Evolutionary conservation across 2,797 vertebrate genomes (phyloP), one percentile per base, ranked within the genome.

Genomic region (Gambusia yucatana): DNA sequence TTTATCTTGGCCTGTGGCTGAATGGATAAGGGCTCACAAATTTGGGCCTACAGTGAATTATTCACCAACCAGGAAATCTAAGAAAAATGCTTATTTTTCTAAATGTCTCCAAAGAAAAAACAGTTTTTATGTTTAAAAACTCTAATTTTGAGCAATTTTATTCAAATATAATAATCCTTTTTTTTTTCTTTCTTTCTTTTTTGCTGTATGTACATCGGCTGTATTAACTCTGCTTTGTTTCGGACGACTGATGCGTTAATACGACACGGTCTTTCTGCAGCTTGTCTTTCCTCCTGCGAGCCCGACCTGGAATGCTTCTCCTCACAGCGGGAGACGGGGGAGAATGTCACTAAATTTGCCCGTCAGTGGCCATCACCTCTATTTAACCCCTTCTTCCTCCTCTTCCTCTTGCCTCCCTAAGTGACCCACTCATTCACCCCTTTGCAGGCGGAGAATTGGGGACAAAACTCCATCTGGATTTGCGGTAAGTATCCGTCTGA

Each of bases 281-380:
- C 73, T 82, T 80, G 48, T 72, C 84, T 87, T 89, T 59, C 74
- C 84, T 80, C 81, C 76, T 48, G 33, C 77, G 69, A 80, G 48
- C 65, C 74, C 3, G 1, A 63, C 44, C 77, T 81, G 89, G 88
- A 86, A 89, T 88, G 84, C 80, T 79, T 78, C 77, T 71, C 81
- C 76, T 83, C 90, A 76, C 91, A 88, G 87, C 76, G 48, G 92
- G 90, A 87, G 82, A 80, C 84, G 73, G 81, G 81, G 87, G 84
- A 86, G 85, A 92, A 90, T 80, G 83, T 85, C 73, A 33, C 67
- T 81, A 76, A 86, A 70, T 90, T 87, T 90, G 82, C 86, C 92
- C 84, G 75, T 92, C 88, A 79, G 82, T 73, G 65, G 79, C 85
- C 69, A 88, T 89, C 87, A 90, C 90, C 90, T 92, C 86, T 73